Percentiles rank a stretch among this genome's conserved stretches.
Conservation (phyloP, 2,888 invertebrate species). For the Petrolisthes cinctipes region DNA sequence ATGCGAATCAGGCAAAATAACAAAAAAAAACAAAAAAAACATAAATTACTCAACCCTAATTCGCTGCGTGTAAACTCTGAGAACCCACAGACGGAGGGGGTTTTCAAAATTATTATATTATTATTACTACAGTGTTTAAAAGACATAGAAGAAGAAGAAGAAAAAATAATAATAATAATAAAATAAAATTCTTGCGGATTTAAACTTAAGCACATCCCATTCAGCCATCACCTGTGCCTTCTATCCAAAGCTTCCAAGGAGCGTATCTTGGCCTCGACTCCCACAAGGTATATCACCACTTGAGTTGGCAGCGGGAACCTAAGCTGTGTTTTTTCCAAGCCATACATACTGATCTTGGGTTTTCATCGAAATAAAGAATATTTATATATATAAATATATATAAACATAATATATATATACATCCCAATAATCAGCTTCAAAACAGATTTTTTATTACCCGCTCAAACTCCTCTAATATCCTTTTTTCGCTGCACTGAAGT, state of each 20-base stretch:
- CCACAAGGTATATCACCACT: conserved; percentile 17
- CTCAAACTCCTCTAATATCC: conserved; percentile 23
- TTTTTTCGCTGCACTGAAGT: conserved; percentile 34
- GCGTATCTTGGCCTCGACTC: conserved; percentile 43
- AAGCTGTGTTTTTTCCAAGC: not conserved
- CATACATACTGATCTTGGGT: not conserved
- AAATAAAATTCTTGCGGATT: conserved; percentile 42
- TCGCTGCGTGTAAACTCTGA: not conserved
- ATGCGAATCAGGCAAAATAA: not conserved
- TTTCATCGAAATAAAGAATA: conserved; percentile 11
- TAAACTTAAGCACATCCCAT: conserved; percentile 61
- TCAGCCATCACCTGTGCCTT: conserved; percentile 62
- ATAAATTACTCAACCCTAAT: not conserved
- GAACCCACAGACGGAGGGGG: not conserved
- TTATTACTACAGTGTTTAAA: no score
- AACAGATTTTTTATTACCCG: conserved; percentile 31
- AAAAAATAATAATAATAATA: not conserved
- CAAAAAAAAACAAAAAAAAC: not conserved
- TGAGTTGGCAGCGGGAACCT: not conserved
- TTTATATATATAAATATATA: not conserved
- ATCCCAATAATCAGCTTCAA: conserved; percentile 22
- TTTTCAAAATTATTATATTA: no score
- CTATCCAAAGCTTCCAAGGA: conserved; percentile 62
- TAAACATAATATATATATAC: not conserved
- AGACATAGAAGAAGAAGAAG: no score